Evolutionary conservation across 2,888 invertebrate species (phyloP), one percentile per base, ranked within the genome.

Genomic region (Drymonia ruficornis): DNA sequence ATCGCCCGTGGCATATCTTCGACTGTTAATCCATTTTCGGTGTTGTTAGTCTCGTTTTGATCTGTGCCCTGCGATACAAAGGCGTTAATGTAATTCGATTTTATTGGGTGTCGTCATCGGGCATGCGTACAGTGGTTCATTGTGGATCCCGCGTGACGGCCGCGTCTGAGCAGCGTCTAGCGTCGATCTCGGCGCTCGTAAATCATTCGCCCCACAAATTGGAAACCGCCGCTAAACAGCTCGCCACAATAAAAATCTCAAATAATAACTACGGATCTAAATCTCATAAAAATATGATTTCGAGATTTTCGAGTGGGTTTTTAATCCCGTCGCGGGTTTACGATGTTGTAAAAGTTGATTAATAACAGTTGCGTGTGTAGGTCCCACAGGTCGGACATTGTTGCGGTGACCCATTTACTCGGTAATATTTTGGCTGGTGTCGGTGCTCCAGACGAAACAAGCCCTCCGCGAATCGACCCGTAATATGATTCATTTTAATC

Each of bases 211-310:
- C 69, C 80, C 84, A 88, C 85, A 86, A 87, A 91, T 89, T 89
- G 83, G 86, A 89, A 87, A 84, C 81, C 76, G 81, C 81, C 80
- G 79, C 83, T 82, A 80, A 86, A 84, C 82, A 80, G 74, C 85
- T 79, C 76, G 74, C 76, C 59, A 77, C 81, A 80, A 84, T 85
- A 87, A 87, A 83, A 89, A 81, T 76, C 74, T 78, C 80, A 81
- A 87, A 87, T 84, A 84, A 87, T 85, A 89, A 86, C 83, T 80
- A 80, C 81, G 86, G 89, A 91, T 91, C 90, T 91, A 91, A 91
- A 87, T 83, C 80, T 81, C 87, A 87, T 92, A 91, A 91, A 91
- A 90, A 86, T 89, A 91, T 91, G 87, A 91, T 88, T 91, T 83
- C 81, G 80, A 84, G 80, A 87, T 91, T 88, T 91, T 83, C 81